Conservation (phyloP, 2,888 invertebrate genomes). For the Limnephilus lunatus region DNA sequence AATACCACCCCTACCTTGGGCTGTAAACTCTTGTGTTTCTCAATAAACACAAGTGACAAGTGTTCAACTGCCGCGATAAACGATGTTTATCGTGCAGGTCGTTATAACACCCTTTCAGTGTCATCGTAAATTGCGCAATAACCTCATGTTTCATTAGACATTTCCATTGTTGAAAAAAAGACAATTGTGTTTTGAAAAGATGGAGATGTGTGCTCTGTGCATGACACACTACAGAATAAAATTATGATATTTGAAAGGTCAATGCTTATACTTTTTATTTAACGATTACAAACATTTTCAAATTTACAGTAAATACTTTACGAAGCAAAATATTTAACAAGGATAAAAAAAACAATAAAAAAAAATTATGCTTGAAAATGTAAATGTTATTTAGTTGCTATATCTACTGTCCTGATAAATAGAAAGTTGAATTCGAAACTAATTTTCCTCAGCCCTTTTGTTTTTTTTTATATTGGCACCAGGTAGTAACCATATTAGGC, state of each 20-base stretch:
- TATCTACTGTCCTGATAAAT: no score
- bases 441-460: no score
- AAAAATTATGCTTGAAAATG: no score
- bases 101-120: not conserved
- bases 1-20: not conserved
- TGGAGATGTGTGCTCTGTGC: not conserved
- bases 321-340: no score
- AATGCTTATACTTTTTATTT: not conserved
- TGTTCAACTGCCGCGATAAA: not conserved
- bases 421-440: no score
- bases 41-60: conserved; percentile 2
- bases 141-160: not conserved
- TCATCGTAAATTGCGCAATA: not conserved
- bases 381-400: no score
- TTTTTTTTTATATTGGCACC: no score
- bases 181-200: not conserved
- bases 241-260: not conserved
- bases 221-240: not conserved
- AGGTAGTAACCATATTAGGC: no score
- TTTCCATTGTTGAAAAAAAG: not conserved
- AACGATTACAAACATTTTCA: not conserved
- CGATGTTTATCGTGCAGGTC: not conserved
- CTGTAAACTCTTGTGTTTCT: not conserved
- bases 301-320: no score
- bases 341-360: no score